Evolutionary conservation across 2,888 invertebrate species (phyloP).

Genomic region (Auanema freiburgensis): DNA sequence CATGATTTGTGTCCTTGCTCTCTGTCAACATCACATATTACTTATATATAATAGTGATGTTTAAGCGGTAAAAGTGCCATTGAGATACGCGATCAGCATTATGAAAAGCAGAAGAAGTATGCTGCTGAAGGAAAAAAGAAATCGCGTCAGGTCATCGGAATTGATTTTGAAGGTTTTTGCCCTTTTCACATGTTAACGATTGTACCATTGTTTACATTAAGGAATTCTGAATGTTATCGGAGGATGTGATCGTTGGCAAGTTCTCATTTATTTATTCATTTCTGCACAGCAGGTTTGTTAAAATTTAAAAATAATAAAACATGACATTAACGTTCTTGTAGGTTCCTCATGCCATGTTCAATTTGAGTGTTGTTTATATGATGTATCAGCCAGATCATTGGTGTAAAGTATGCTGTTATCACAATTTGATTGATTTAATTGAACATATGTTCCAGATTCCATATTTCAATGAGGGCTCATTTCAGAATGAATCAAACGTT

Average conservation of each 20-base stretch:
- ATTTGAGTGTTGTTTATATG: constrained; percentile 63
- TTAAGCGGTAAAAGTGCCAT: constrained; percentile 31
- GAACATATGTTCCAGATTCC: constrained; percentile 40
- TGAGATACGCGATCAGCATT: constrained; percentile 47
- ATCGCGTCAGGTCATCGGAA: constrained; percentile 26
- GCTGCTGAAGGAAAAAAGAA: constrained; percentile 23
- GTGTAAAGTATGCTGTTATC: constrained; percentile 49
- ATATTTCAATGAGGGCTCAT: constrained; percentile 49
- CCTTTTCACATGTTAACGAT: background rate
- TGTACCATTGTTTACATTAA: constrained; percentile 16
- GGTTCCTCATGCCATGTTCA: constrained; percentile 65
- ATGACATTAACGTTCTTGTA: constrained; percentile 16
- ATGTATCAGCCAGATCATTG: constrained; percentile 64
- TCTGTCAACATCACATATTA: background rate
- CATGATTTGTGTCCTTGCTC: background rate
- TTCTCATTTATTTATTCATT: constrained; percentile 60
- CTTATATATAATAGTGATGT: background rate
- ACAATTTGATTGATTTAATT: background rate
- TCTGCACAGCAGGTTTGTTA: constrained; percentile 49
- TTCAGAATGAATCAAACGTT: constrained; percentile 38
- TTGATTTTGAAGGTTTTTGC: constrained; percentile 47
- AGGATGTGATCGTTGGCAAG: constrained; percentile 62
- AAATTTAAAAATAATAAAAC: background rate
- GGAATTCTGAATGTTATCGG: constrained; percentile 63
- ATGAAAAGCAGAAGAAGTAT: constrained; percentile 44